Base-by-base conservation (phyloP, 1,140 invertebrate genomes). In the Nasonia giraulti region DNA sequence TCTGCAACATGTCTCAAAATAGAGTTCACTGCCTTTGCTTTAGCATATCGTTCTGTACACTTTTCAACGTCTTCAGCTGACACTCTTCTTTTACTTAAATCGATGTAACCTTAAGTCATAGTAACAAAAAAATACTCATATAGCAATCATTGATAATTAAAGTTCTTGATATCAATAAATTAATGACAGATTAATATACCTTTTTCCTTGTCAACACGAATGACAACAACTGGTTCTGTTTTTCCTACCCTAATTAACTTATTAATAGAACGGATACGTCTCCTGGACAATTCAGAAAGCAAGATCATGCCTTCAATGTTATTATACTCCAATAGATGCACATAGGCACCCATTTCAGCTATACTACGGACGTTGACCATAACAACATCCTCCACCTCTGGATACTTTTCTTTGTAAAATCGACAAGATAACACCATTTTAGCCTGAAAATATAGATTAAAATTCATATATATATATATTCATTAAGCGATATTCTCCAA, bases 271-370 rank as follows among this genome's bases (percentile, higher is more conserved):
- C 99, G 95, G 88, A 99, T 99, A 95, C 99, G 97, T 94, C 99
- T 95, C 90, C 99, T 95, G 6, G 99, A 99, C 93, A 99, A 95
- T 94, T 99, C 99, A 31, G 98, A 99, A 0, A 98, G 93, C 87
- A 98, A 93, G 85, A 98, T 98, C 97, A 98, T 98, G 88, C 99
- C 99, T 93, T 99, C 99, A 86, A 99, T 99, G 90, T 99, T 99
- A 92, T 99, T 99, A 91, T 99, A 99, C 93, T 99, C 99, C 79
- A 99, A 93, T 76, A 99, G 93, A 92, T 99, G 97, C 5, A 99
- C 99, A 93, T 99, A 99, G 7, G 99, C 99, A 85, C 99, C 99
- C 99, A 99, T 99, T 94, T 99, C 99, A 55, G 98, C 99, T 89
- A 99, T 99, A 87, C 97, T 98, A 20, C 98, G 95, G 2, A 99